These are phyloP conservation scores for Cherax destructor DNA, from an alignment of 1,140 invertebrate genomes.

Conservation along the genomic window DNA sequence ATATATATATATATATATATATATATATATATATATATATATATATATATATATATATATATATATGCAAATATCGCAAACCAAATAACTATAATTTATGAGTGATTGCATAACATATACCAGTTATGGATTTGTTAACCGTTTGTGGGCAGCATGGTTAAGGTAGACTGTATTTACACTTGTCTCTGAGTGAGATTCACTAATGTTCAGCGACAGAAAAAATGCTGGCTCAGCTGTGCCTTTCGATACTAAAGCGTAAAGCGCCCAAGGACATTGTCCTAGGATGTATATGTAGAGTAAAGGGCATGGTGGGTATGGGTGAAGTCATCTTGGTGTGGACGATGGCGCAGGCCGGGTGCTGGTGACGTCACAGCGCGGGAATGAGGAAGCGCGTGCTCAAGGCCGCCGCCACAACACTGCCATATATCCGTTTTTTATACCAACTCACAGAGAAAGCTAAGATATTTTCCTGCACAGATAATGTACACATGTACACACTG, in stretches of 20 bases:
- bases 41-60: no score
- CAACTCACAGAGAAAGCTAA: neutral
- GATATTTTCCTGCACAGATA: neutral
- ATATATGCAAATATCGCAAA: no score
- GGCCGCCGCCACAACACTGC: neutral
- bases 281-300: neutral
- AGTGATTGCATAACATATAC: neutral
- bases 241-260: neutral
- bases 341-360: neutral
- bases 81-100: no score
- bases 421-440: conserved; percentile 9
- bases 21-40: no score
- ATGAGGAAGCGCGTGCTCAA: conserved; percentile 8
- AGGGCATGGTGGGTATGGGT: neutral
- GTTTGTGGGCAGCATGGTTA: no score
- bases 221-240: neutral
- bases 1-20: no score
- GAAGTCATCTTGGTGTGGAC: neutral
- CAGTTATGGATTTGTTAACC: neutral
- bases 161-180: neutral
- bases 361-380: neutral
- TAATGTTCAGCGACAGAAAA: neutral
- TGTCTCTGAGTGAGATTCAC: neutral
- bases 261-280: neutral
- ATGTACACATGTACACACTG: neutral